Conservation (phyloP, 2,797 vertebrate species). For the Lateolabrax maculatus region DNA sequence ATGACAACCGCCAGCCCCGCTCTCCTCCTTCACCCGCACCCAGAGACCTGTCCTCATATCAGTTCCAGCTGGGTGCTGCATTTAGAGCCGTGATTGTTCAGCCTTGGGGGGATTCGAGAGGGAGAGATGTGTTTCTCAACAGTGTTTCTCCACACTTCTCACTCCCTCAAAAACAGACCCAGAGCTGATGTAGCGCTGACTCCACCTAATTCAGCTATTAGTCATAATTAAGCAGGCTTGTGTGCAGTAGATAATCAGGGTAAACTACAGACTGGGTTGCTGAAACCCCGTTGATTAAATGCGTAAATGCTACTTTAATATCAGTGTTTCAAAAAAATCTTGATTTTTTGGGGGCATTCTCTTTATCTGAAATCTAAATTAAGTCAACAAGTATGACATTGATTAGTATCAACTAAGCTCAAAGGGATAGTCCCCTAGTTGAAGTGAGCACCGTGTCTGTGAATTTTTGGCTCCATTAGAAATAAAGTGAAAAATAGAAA, state of each 20-base stretch:
- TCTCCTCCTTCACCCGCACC: conserved; percentile 57
- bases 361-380: conserved; percentile 26
- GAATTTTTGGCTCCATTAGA: conserved; percentile 31
- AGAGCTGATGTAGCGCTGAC: conserved; percentile 43
- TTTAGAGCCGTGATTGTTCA: conserved; percentile 72
- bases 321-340: conserved; percentile 4
- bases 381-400: conserved; percentile 27
- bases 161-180: conserved; percentile 32
- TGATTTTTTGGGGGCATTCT: background rate
- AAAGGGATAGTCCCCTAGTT: conserved; percentile 11
- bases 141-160: conserved; percentile 40
- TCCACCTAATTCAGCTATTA: conserved; percentile 64
- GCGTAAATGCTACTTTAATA: conserved; percentile 32
- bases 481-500: conserved; percentile 28
- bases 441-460: conserved; percentile 3
- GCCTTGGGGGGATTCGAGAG: conserved; percentile 37
- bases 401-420: conserved; percentile 25
- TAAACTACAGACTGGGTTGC: conserved; percentile 42
- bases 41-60: conserved; percentile 78
- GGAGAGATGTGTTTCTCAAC: conserved; percentile 37
- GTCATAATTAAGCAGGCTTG: conserved; percentile 63
- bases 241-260: conserved; percentile 43
- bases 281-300: conserved; percentile 52
- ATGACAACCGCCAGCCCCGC: conserved; percentile 77
- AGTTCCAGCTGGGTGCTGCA: conserved; percentile 80